Evolutionary conservation across 2,113 vertebrate species (phyloP), one percentile per base, ranked within the genome.

Genomic region (Rhea americana): DNA sequence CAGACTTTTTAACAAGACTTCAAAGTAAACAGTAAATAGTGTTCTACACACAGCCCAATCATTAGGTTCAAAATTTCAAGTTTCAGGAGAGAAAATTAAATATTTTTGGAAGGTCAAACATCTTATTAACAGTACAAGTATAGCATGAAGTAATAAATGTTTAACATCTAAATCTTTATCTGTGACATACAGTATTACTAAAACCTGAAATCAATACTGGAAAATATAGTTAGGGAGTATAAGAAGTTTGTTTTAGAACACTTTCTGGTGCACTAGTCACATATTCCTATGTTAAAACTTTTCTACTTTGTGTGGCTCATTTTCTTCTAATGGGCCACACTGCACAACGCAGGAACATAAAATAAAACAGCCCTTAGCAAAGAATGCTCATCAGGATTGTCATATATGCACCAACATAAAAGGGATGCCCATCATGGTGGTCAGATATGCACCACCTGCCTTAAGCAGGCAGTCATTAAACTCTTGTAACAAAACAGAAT

Each of bases 131-230:
- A 59, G 22, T 6, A 26, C 22, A 43, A 21, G 24, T 32, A 75
- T 71, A 80, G 58, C 6, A 81, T 86, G 50, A 87, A 82, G 55
- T 53, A 70, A 43, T 50, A 62, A 58, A 68, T 59, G 72, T 90
- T 94, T 78, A 77, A 61, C 75, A 39, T 83, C 91, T 81, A 93
- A 84, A 86, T 70, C 96, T 96, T 96, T 94, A 93, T 95, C 62
- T 68, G 66, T 67, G n/a, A 91, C 90, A 91, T 25, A 91, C 93
- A 95, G 75, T 65, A 62, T 93, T 84, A 70, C 70, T 47, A 53
- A 93, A 25, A 83, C 21, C 16, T 65, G 43, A n/a, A 30, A 30
- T 16, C 39, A 72, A 56, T 30, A 67, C 78, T 85, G 90, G 67
- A 87, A 89, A 96, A 91, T 17, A 93, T 70, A 61, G 82, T 65